A percentile compares a stretch with the other conserved stretches of the same genome.
Evolutionary conservation across 2,888 invertebrate species (phyloP).

Genomic region (Plemyria rubiginata): DNA sequence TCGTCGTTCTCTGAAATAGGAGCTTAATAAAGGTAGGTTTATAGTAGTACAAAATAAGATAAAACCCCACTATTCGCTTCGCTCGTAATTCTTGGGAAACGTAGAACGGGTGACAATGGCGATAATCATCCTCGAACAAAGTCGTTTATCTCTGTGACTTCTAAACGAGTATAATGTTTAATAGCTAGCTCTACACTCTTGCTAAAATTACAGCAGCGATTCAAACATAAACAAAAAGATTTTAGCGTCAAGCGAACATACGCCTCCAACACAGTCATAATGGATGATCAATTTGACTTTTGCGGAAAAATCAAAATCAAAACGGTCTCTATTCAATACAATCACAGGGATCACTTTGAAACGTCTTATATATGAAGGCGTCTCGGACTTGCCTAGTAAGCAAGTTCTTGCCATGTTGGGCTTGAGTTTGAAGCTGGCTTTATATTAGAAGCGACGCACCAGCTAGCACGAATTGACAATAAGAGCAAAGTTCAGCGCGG

Average conservation of each 20-base stretch:
- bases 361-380: too few species aligned
- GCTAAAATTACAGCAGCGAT: neutral
- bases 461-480: slow-evolving; percentile 82
- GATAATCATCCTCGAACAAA: slow-evolving; percentile 61
- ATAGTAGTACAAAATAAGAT: neutral
- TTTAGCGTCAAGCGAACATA: neutral
- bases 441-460: slow-evolving; percentile 72
- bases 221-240: neutral
- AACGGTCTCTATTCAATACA: too few species aligned
- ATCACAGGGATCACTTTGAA: too few species aligned
- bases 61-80: slow-evolving; percentile 7
- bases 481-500: slow-evolving; percentile 83
- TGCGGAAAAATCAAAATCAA: too few species aligned
- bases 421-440: slow-evolving; percentile 32
- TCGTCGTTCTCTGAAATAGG: neutral
- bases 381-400: neutral
- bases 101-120: slow-evolving; percentile 50
- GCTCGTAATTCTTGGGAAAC: slow-evolving; percentile 27
- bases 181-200: slow-evolving; percentile 10
- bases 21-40: neutral
- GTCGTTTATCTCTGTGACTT: slow-evolving; percentile 62
- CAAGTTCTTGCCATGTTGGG: neutral
- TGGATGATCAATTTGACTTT: neutral
- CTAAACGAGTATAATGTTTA: slow-evolving; percentile 65
- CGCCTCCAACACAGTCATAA: neutral